A percentile compares a stretch with the other conserved stretches of the same genome.
phyloP scores from a whole-genome alignment of 1,140 invertebrate species.

The Odontomachus brunneus region DNA sequence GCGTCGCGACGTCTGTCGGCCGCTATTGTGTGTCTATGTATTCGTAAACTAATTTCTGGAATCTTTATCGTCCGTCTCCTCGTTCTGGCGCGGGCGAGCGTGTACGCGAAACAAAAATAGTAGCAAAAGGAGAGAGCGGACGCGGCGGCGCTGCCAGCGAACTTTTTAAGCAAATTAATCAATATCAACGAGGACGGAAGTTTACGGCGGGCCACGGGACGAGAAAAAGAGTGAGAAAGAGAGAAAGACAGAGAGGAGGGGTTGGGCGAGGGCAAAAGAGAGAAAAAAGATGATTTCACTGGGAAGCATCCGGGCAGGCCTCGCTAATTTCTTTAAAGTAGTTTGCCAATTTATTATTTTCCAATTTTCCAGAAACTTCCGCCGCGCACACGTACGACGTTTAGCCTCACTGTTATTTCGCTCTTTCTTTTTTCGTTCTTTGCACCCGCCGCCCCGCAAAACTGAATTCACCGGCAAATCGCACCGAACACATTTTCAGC shows the following conservation, averaged over 20 bases:
- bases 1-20: slow-evolving; percentile 1
- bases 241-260: not conserved
- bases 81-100: slow-evolving; percentile 6
- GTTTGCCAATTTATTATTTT: slow-evolving; percentile 83
- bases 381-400: slow-evolving; percentile 54
- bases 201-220: slow-evolving; percentile 67
- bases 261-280: slow-evolving; percentile 15
- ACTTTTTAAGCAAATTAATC: slow-evolving; percentile 81
- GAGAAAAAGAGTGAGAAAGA: slow-evolving; percentile 34
- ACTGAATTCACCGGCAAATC: slow-evolving; percentile 46
- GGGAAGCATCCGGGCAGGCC: slow-evolving; percentile 73
- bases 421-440: slow-evolving; percentile 66
- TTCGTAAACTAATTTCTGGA: slow-evolving; percentile 51
- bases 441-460: slow-evolving; percentile 44
- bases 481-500: slow-evolving; percentile 21
- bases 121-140: slow-evolving; percentile 40
- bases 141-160: slow-evolving; percentile 60
- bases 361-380: slow-evolving; percentile 76
- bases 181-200: slow-evolving; percentile 76
- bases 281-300: slow-evolving; percentile 66
- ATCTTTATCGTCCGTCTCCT: slow-evolving; percentile 51
- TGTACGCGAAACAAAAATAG: slow-evolving; percentile 45
- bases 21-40: slow-evolving; percentile 2
- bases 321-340: slow-evolving; percentile 82
- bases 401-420: slow-evolving; percentile 63